phyloP scores from a whole-genome alignment of 2,888 invertebrate species.

The Phorcus lineatus region DNA sequence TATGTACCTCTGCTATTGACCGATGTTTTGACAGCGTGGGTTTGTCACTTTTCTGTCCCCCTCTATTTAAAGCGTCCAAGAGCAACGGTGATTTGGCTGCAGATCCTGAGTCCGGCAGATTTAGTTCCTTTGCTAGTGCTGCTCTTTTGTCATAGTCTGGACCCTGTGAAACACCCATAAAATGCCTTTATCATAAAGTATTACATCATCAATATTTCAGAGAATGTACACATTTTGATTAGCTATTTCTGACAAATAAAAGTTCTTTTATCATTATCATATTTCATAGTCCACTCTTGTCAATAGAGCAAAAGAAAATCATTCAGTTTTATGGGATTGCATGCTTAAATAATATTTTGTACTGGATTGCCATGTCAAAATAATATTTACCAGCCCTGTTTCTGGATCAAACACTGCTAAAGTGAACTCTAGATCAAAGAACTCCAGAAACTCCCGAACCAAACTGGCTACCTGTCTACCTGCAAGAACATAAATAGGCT shows the following conservation, averaged over 20 bases:
- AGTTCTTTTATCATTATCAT: too few species aligned
- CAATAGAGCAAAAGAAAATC: too few species aligned
- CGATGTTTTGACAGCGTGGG: background rate
- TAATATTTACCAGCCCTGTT: constrained; percentile 70
- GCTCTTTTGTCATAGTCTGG: constrained; percentile 57
- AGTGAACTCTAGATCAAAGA: constrained; percentile 87
- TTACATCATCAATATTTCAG: too few species aligned
- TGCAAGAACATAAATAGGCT: constrained; percentile 42
- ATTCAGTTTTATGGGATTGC: too few species aligned
- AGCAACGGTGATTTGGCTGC: constrained; percentile 55
- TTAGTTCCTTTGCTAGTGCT: constrained; percentile 62
- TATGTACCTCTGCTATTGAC: background rate
- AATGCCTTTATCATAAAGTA: too few species aligned
- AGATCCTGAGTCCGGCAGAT: constrained; percentile 51
- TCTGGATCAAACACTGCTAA: constrained; percentile 88
- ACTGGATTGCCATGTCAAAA: background rate
- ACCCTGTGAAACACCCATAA: constrained; percentile 44
- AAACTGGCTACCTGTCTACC: constrained; percentile 79
- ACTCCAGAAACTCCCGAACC: constrained; percentile 88
- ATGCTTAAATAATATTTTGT: too few species aligned
- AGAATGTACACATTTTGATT: too few species aligned
- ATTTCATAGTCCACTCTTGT: too few species aligned
- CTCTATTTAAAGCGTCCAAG: constrained; percentile 49
- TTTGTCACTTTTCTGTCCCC: background rate
- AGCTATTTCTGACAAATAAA: too few species aligned